Conservation (phyloP, 2,888 invertebrate species). For the Ichneumoninae sp. region DNA sequence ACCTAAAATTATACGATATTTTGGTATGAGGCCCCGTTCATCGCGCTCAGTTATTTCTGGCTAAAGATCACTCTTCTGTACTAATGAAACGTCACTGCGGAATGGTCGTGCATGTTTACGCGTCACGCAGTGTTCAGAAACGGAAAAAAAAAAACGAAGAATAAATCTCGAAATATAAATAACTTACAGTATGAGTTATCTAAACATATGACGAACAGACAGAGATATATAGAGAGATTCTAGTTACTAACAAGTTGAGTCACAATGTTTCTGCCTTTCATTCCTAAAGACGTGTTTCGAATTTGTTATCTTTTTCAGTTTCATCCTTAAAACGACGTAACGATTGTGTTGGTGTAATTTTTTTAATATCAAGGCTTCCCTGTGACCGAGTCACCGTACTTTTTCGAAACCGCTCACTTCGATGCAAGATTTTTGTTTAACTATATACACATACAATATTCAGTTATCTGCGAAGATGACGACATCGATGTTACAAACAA, state of each 20-base stretch:
- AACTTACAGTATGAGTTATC: constrained; percentile 30
- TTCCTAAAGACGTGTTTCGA: constrained; percentile 12
- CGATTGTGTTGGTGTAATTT: constrained; percentile 3
- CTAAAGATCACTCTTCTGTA: constrained; percentile 33
- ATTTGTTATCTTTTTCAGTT: constrained; percentile 4
- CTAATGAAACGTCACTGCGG: background rate
- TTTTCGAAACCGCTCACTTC: constrained; percentile 17
- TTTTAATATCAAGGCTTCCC: constrained; percentile 53
- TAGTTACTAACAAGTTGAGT: constrained; percentile 41
- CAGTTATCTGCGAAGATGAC: background rate
- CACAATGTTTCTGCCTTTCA: background rate
- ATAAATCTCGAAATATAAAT: constrained; percentile 42
- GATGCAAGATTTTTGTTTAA: constrained; percentile 43
- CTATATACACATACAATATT: constrained; percentile 36
- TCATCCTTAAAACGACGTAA: constrained; percentile 22
- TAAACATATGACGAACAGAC: constrained; percentile 39
- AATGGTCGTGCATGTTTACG: background rate
- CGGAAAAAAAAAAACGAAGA: background rate
- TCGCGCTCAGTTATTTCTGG: constrained; percentile 25
- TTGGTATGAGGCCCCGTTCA: constrained; percentile 22
- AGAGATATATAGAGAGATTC: constrained; percentile 49
- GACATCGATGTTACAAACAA: background rate
- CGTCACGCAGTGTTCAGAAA: constrained; percentile 1
- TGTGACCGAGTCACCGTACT: constrained; percentile 46
- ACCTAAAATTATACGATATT: constrained; percentile 57